Percentiles rank a stretch among this genome's conserved stretches.
Evolutionary conservation across 2,797 vertebrate species (phyloP).

Genomic region (Lepidocolaptes lacrymiger): DNA sequence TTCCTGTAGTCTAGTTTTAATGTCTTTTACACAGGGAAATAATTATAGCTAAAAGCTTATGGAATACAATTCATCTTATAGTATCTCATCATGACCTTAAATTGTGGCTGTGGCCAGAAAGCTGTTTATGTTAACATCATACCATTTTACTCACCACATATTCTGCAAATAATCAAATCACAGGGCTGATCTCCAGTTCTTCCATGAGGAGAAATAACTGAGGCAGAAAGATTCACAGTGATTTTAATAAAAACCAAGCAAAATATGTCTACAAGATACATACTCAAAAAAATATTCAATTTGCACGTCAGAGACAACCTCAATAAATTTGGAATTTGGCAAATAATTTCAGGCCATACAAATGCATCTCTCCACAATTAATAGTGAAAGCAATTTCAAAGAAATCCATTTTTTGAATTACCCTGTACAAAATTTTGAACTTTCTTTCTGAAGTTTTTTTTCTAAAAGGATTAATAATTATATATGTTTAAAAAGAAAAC

Average conservation of each 20-base stretch:
- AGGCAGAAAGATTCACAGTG: background rate
- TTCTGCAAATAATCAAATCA: background rate
- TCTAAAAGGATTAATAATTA: background rate
- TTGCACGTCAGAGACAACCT: background rate
- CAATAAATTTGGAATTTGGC: background rate
- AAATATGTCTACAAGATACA: background rate
- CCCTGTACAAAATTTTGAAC: background rate
- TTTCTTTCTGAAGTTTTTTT: background rate
- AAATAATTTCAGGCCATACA: background rate
- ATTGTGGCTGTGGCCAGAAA: background rate
- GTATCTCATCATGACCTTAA: background rate
- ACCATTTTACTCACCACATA: background rate
- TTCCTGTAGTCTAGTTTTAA: background rate
- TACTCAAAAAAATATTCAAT: background rate
- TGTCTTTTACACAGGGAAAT: conserved; percentile 2
- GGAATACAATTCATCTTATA: background rate
- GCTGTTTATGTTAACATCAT: background rate
- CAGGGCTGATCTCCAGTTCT: background rate
- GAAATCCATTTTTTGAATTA: background rate
- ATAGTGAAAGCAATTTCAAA: background rate
- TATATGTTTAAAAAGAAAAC: background rate
- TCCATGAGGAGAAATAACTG: background rate
- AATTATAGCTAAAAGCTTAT: conserved; percentile 3
- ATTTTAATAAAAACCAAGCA: background rate
- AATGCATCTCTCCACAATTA: background rate